Base-by-base conservation (phyloP, 1,140 invertebrate genomes). In the Coenobita brevimanus region DNA sequence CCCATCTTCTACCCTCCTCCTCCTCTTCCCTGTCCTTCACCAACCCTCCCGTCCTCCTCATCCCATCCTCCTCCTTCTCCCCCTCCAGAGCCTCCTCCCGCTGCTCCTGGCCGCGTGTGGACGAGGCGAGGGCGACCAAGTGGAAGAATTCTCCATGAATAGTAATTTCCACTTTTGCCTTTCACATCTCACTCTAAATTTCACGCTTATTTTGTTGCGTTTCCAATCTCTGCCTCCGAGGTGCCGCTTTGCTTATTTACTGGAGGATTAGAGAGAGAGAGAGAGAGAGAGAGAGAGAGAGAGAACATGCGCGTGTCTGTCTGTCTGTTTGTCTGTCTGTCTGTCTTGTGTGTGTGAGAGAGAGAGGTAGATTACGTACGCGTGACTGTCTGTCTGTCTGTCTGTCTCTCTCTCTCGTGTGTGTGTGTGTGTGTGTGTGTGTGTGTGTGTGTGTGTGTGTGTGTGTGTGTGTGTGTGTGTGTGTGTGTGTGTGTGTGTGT, bases 91-190 rank as follows among this genome's bases (percentile, higher is more conserved):
- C 38, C 78, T 41, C 62, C 60, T 41, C 21, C 78, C 36, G 41
- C 57, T 41, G 41, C 36, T 57, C 41, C 78, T 81, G 15, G 78
- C 78, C 43, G 30, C 24, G 24, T 64, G 43, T 81, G 78, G 78
- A 81, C 78, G 78, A 81, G 78, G 27, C 33, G 62, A 64, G 54
- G 78, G 78, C 78, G 78, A 81, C 78, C 78, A 81, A 62, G 78
- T 81, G 78, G 78, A 81, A 81, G 78, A 81, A 81, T 86, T 86
- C 83, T 50, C 83, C 75, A 86, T 86, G 83, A 86, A 86, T 86
- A 86, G 83, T 86, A 86, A 86, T 86, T 86, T 86, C 83, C 83
- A 86, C 73, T 86, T 86, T 86, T 86, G 60, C 73, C 83, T 79
- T 86, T 78, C 83, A 79, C 75, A 79, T 79, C 83, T 86, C 83